A percentile compares a stretch with the other conserved stretches of the same genome.
These are phyloP conservation scores for Caenorhabditis afra DNA, from an alignment of 2,888 invertebrate genomes.

Conservation along the genomic window DNA sequence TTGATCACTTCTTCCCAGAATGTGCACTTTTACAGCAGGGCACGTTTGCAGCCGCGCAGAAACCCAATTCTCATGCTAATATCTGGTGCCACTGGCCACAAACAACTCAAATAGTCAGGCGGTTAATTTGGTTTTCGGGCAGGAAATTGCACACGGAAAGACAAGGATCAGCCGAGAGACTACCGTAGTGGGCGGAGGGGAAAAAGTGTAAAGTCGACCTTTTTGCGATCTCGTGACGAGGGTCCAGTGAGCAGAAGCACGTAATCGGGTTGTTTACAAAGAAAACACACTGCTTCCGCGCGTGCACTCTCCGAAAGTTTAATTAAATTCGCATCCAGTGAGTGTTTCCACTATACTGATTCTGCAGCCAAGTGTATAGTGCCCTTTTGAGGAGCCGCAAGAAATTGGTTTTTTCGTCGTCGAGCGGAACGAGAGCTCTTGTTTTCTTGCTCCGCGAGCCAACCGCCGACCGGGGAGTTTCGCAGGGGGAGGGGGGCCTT, in stretches of 20 bases:
- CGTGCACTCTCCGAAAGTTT: conserved; percentile 22
- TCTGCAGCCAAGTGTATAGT: conserved; percentile 13
- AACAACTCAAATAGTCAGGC: conserved; percentile 12
- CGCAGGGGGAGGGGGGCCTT: no score
- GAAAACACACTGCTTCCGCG: not conserved
- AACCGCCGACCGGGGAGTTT: no score
- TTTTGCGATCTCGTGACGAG: conserved; percentile 11
- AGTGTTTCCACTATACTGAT: conserved; percentile 3
- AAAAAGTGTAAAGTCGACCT: not conserved
- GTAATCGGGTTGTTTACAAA: conserved; percentile 20
- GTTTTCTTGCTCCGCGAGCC: conserved; percentile 1
- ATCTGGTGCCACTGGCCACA: not conserved
- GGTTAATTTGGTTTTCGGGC: not conserved
- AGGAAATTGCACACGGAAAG: not conserved
- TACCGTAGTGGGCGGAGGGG: not conserved
- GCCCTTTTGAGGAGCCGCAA: not conserved
- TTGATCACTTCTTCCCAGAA: conserved; percentile 7
- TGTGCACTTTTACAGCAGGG: conserved; percentile 4
- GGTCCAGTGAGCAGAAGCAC: conserved; percentile 1
- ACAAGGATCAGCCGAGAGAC: not conserved
- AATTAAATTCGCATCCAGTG: conserved; percentile 14
- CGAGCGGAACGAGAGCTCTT: not conserved
- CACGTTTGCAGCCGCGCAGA: not conserved
- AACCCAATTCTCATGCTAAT: conserved; percentile 5
- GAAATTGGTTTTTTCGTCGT: conserved; percentile 6